A percentile compares a stretch with the other conserved stretches of the same genome.
phyloP scores from a whole-genome alignment of 2,113 vertebrate genomes.

The Elephas maximus region DNA sequence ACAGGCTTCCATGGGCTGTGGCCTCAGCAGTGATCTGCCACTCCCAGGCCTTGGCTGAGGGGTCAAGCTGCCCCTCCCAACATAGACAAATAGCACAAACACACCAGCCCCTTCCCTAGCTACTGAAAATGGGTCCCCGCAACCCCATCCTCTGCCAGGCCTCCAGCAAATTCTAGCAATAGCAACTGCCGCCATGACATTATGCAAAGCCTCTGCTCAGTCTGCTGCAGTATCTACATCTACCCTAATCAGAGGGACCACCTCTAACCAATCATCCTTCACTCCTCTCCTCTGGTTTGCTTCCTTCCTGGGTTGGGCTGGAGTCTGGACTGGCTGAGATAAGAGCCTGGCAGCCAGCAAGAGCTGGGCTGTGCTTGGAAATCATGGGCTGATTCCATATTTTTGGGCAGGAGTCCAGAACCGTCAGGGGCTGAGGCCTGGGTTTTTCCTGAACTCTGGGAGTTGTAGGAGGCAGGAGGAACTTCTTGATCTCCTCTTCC shows the following conservation, averaged over 20 bases:
- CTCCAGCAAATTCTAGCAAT: constrained; percentile 79
- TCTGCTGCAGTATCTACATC: constrained; percentile 75
- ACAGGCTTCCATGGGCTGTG: constrained; percentile 67
- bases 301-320: constrained; percentile 72
- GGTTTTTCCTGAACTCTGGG: constrained; percentile 50
- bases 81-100: constrained; percentile 80
- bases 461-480: constrained; percentile 31
- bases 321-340: constrained; percentile 77
- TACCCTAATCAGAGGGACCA: constrained; percentile 70
- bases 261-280: constrained; percentile 43
- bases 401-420: constrained; percentile 67
- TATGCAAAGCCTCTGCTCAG: constrained; percentile 78
- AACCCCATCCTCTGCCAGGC: constrained; percentile 46
- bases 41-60: constrained; percentile 36
- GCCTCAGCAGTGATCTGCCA: constrained; percentile 59
- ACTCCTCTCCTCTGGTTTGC: constrained; percentile 47
- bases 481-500: constrained; percentile 36
- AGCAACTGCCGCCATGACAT: constrained; percentile 71
- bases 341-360: constrained; percentile 65
- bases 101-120: constrained; percentile 49
- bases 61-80: constrained; percentile 69
- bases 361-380: constrained; percentile 61
- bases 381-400: constrained; percentile 35
- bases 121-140: constrained; percentile 66
- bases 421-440: background rate